These are phyloP conservation scores for Myotis planiceps DNA, from an alignment of 2,797 vertebrate species.

Conservation along the genomic window DNA sequence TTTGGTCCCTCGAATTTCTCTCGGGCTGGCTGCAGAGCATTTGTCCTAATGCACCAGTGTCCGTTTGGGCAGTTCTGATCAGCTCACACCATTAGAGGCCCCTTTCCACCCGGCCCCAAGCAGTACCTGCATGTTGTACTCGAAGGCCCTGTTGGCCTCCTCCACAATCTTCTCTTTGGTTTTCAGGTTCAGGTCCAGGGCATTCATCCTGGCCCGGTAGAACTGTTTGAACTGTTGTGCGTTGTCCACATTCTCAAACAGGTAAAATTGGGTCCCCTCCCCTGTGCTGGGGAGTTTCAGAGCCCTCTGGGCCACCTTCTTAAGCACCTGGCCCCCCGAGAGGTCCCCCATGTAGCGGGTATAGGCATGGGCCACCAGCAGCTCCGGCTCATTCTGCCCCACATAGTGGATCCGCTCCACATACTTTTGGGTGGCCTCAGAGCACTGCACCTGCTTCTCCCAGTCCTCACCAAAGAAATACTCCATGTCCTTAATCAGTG, in stretches of 20 bases:
- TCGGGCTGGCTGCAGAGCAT: neutral
- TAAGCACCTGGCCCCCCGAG: slow-evolving; percentile 97
- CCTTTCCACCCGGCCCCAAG: neutral
- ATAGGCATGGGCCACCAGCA: slow-evolving; percentile 96
- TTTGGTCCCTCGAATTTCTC: neutral
- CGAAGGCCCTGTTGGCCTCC: slow-evolving; percentile 94
- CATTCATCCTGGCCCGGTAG: slow-evolving; percentile 96
- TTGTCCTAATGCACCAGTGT: neutral
- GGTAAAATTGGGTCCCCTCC: slow-evolving; percentile 95
- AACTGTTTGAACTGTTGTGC: slow-evolving; percentile 97
- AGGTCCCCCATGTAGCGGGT: slow-evolving; percentile 99
- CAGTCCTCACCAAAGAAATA: slow-evolving; percentile 96
- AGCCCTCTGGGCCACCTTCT: slow-evolving; percentile 97
- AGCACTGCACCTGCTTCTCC: slow-evolving; percentile 90
- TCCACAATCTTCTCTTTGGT: slow-evolving; percentile 92
- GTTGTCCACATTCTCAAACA: slow-evolving; percentile 93
- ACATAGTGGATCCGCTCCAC: slow-evolving; percentile 94
- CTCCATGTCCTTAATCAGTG: slow-evolving; percentile 91
- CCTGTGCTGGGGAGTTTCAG: slow-evolving; percentile 94
- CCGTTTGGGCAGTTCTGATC: neutral
- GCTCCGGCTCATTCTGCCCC: slow-evolving; percentile 91
- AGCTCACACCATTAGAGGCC: neutral
- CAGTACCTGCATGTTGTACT: slow-evolving; percentile 96
- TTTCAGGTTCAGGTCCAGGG: slow-evolving; percentile 91
- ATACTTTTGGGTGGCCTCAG: slow-evolving; percentile 91